Evolutionary conservation across 2,888 invertebrate genomes (phyloP).

Genomic region (Ctenicera cuprea): DNA sequence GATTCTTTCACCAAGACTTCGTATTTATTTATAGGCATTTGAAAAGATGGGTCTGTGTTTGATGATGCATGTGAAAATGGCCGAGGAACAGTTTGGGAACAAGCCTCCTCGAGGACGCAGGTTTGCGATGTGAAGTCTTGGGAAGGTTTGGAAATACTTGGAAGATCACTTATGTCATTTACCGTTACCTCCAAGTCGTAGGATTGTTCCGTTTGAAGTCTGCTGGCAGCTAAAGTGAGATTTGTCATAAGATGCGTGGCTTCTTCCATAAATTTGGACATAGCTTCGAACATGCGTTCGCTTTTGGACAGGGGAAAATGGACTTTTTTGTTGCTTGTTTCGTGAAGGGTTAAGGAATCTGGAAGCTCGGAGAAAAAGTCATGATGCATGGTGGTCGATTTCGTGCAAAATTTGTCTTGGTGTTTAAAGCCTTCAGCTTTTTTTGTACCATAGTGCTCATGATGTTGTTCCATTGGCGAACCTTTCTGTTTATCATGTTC

Average conservation of each 20-base stretch:
- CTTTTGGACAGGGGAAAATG: conserved; percentile 57
- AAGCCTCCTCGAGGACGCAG: conserved; percentile 28
- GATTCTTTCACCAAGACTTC: conserved; percentile 67
- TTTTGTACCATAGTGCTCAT: too few relatives aligned
- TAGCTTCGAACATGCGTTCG: conserved; percentile 67
- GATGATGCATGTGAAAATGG: conserved; percentile 9
- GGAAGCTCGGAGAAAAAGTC: conserved; percentile 46
- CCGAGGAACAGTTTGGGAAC: conserved; percentile 37
- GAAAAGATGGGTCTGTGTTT: conserved; percentile 51
- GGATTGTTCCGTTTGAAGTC: conserved; percentile 59
- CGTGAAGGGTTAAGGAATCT: conserved; percentile 65
- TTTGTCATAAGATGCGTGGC: conserved; percentile 70
- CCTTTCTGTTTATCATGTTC: neutral
- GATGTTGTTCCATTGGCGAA: too few relatives aligned
- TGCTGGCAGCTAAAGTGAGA: conserved; percentile 63
- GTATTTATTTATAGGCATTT: conserved; percentile 67
- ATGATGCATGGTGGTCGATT: too few relatives aligned
- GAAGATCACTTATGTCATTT: conserved; percentile 61
- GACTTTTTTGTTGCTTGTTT: conserved; percentile 62
- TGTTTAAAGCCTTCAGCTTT: too few relatives aligned
- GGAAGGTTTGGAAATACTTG: conserved; percentile 10
- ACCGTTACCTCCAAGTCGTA: conserved; percentile 68
- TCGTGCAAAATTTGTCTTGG: too few relatives aligned
- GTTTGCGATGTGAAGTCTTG: conserved; percentile 44
- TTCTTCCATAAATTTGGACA: conserved; percentile 71